Percentiles rank a stretch among this genome's conserved stretches.
phyloP scores from a whole-genome alignment of 2,797 vertebrate genomes.

The Coendou prehensilis region DNA sequence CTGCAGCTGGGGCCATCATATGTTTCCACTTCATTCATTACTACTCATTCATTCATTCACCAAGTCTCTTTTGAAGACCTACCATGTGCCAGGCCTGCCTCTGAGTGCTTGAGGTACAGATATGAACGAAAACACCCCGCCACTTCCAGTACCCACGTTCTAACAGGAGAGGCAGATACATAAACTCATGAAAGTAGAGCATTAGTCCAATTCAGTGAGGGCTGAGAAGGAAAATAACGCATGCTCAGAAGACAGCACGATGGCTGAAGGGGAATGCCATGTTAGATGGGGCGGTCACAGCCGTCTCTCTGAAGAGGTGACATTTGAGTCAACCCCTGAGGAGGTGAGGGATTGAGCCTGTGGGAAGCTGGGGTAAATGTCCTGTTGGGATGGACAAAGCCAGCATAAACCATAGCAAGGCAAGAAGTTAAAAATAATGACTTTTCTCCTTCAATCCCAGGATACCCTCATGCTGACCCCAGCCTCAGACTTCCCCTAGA shows the following conservation, averaged over 20 bases:
- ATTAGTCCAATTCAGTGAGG: not conserved
- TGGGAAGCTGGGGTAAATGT: not conserved
- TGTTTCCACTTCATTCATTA: not conserved
- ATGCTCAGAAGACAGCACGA: not conserved
- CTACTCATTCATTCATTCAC: not conserved
- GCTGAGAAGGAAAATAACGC: not conserved
- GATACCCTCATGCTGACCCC: constrained; percentile 60
- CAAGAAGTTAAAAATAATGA: not conserved
- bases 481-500: not conserved
- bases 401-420: not conserved
- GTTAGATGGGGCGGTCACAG: not conserved
- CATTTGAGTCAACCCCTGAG: not conserved
- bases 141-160: not conserved
- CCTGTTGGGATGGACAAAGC: not conserved
- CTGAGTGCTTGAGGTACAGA: not conserved
- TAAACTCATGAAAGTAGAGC: not conserved
- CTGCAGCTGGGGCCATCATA: not conserved
- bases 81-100: too few species aligned
- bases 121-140: not conserved
- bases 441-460: constrained; percentile 65
- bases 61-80: not conserved
- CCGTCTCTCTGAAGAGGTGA: not conserved
- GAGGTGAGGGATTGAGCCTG: not conserved
- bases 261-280: not conserved
- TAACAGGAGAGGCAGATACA: not conserved